phyloP scores from a whole-genome alignment of 1,140 invertebrate genomes.

The Helicoverpa zea region DNA sequence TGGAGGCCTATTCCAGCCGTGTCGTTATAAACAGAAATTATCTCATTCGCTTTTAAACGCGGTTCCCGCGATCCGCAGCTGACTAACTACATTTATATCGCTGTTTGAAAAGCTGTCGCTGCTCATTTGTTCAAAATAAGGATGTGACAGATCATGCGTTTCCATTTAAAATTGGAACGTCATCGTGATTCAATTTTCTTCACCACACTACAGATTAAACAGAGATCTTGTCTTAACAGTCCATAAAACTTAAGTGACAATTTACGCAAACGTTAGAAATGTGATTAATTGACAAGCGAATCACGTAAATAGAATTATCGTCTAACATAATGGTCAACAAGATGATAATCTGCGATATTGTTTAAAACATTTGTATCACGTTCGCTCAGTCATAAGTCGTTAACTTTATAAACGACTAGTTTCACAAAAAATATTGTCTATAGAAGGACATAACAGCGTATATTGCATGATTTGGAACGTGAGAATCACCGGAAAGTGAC shows the following conservation, averaged over 20 bases:
- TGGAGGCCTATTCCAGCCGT: slow-evolving; percentile 21
- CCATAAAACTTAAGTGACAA: slow-evolving; percentile 52
- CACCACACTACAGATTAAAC: neutral
- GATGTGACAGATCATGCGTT: slow-evolving; percentile 31
- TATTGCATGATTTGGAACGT: slow-evolving; percentile 76
- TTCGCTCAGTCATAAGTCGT: slow-evolving; percentile 79
- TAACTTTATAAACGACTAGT: slow-evolving; percentile 72
- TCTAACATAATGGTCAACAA: slow-evolving; percentile 79
- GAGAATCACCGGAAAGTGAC: slow-evolving; percentile 61
- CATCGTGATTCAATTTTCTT: slow-evolving; percentile 34
- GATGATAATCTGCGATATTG: slow-evolving; percentile 74
- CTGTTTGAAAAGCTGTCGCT: slow-evolving; percentile 34
- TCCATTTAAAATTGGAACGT: slow-evolving; percentile 41
- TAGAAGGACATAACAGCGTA: slow-evolving; percentile 71
- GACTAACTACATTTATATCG: slow-evolving; percentile 44
- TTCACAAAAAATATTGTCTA: slow-evolving; percentile 78
- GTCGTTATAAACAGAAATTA: slow-evolving; percentile 30
- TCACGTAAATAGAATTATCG: slow-evolving; percentile 83
- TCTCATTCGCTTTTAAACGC: slow-evolving; percentile 27
- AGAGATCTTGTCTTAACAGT: neutral
- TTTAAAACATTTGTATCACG: slow-evolving; percentile 81
- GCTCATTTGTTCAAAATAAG: slow-evolving; percentile 33
- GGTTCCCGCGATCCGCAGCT: neutral
- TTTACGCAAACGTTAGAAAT: slow-evolving; percentile 73
- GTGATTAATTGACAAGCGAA: slow-evolving; percentile 74